Percentiles rank a stretch among this genome's conserved stretches.
These are phyloP conservation scores for zebrafish (Danio rerio) DNA, from an alignment of 2,113 vertebrate species.

Conservation along the genomic window GRCz12tu NC_133189.1:11191001-11191500, in stretches of 20 bases:
- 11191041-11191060: no score
- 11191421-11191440: neutral
- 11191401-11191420: neutral
- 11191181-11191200: slow-evolving; percentile 14
- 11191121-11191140: no score
- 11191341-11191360: neutral
- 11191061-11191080: no score
- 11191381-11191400: neutral
- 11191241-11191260: neutral
- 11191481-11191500: neutral
- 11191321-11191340: neutral
- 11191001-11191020: no score
- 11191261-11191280: slow-evolving; percentile 5
- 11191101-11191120: no score
- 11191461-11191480: neutral
- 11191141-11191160: no score
- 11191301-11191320: neutral
- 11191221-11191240: slow-evolving; percentile 1
- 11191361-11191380: neutral
- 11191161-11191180: no score
- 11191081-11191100: no score
- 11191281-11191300: neutral
- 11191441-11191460: neutral
- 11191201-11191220: neutral
- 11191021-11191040: no score